These are phyloP conservation scores for Cataglyphis cursor DNA, from an alignment of 2,888 invertebrate species.

Conservation along the genomic window DNA sequence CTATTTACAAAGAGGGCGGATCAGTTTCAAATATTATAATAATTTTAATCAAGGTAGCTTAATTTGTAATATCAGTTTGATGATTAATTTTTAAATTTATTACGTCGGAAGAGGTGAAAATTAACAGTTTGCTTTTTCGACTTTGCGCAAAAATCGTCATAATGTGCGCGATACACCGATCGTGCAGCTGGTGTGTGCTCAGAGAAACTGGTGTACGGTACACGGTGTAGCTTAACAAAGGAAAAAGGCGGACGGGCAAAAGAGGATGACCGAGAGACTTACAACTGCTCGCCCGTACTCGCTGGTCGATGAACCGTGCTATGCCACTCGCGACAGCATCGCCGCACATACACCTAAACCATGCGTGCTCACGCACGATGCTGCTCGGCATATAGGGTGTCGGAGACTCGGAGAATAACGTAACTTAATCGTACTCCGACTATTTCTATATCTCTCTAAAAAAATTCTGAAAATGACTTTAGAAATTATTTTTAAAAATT, in stretches of 20 bases:
- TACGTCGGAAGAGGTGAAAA: slow-evolving; percentile 3
- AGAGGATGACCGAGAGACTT: slow-evolving; percentile 58
- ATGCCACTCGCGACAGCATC: slow-evolving; percentile 76
- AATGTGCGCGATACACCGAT: slow-evolving; percentile 11
- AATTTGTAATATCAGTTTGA: not conserved
- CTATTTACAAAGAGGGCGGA: not conserved
- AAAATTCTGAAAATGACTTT: not conserved
- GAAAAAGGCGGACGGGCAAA: slow-evolving; percentile 53
- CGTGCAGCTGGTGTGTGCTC: slow-evolving; percentile 50
- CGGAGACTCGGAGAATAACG: not conserved
- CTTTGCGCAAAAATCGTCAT: slow-evolving; percentile 6
- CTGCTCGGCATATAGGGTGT: slow-evolving; percentile 41
- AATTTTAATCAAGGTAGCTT: not conserved
- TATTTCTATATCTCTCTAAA: not conserved
- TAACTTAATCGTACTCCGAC: not conserved
- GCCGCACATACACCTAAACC: slow-evolving; percentile 42
- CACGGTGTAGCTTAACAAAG: slow-evolving; percentile 53
- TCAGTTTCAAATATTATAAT: not conserved
- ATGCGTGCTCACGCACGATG: slow-evolving; percentile 41
- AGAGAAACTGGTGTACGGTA: slow-evolving; percentile 52
- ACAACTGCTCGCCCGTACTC: slow-evolving; percentile 51
- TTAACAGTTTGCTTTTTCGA: slow-evolving; percentile 2
- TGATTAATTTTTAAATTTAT: not conserved
- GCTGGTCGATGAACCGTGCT: slow-evolving; percentile 80
- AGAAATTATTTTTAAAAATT: not conserved